These are phyloP conservation scores for Cerceris rybyensis DNA, from an alignment of 2,888 invertebrate genomes.

Conservation along the genomic window DNA sequence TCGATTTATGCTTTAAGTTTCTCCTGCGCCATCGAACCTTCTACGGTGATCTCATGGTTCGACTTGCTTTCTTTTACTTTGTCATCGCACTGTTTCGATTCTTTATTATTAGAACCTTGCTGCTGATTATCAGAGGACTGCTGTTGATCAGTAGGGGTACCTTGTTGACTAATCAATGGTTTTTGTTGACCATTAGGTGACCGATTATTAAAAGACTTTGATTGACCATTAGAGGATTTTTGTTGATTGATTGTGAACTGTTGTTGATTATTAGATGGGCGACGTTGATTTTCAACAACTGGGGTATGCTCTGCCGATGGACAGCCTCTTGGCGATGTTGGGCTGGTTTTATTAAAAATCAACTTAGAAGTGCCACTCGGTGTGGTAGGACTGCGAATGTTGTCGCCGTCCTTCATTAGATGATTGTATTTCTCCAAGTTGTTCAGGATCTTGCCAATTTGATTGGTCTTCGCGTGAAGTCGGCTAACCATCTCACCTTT, in stretches of 20 bases:
- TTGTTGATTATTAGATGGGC: constrained; percentile 23
- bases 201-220: constrained; percentile 13
- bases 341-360: constrained; percentile 72
- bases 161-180: constrained; percentile 3
- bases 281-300: constrained; percentile 38
- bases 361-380: constrained; percentile 70
- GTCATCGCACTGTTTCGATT: constrained; percentile 33
- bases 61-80: constrained; percentile 40
- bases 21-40: constrained; percentile 26
- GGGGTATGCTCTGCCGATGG: constrained; percentile 36
- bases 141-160: constrained; percentile 11
- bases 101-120: constrained; percentile 17
- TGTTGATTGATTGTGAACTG: constrained; percentile 6
- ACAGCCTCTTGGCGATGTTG: constrained; percentile 71
- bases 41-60: constrained; percentile 37
- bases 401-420: constrained; percentile 85
- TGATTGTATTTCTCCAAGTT: constrained; percentile 94
- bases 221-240: not conserved
- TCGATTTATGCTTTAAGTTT: constrained; percentile 47
- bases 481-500: constrained; percentile 98
- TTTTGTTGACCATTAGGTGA: constrained; percentile 20
- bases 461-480: constrained; percentile 96
- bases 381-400: constrained; percentile 82
- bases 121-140: constrained; percentile 13
- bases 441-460: constrained; percentile 96